Conservation (phyloP, 1,140 invertebrate species). For the Elysia chlorotica region DNA sequence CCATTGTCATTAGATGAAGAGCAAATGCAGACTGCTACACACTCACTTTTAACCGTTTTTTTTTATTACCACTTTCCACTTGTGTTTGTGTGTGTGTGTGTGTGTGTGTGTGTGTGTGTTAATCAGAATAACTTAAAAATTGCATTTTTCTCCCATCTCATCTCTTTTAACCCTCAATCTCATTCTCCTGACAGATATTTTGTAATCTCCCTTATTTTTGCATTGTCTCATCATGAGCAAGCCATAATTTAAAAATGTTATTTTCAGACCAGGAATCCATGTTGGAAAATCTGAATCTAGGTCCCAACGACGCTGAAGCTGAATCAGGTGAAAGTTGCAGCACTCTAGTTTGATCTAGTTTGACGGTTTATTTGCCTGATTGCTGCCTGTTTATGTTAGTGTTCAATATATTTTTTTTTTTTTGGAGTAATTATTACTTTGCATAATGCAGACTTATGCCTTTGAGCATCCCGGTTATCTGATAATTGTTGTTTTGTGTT, state of each 20-base stretch:
- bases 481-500: too few species aligned
- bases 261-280: slow-evolving; percentile 24
- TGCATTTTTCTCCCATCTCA: not conserved
- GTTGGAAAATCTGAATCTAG: slow-evolving; percentile 15
- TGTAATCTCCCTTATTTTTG: not conserved
- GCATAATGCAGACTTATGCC: too few species aligned
- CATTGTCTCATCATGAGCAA: not conserved
- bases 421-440: too few species aligned
- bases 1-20: too few species aligned
- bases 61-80: too few species aligned
- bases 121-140: too few species aligned
- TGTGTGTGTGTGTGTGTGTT: too few species aligned
- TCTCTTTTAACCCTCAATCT: not conserved
- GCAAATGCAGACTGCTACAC: too few species aligned
- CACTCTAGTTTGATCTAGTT: slow-evolving; percentile 3
- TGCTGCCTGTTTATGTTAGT: not conserved
- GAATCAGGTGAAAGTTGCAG: slow-evolving; percentile 12
- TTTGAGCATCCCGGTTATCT: too few species aligned
- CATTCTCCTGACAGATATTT: not conserved
- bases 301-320: not conserved
- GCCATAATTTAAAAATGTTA: not conserved
- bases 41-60: too few species aligned
- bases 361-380: not conserved
- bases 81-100: too few species aligned
- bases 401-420: slow-evolving; percentile 2